Conservation (phyloP, 2,113 vertebrate genomes). For the Barbus barbus region DNA sequence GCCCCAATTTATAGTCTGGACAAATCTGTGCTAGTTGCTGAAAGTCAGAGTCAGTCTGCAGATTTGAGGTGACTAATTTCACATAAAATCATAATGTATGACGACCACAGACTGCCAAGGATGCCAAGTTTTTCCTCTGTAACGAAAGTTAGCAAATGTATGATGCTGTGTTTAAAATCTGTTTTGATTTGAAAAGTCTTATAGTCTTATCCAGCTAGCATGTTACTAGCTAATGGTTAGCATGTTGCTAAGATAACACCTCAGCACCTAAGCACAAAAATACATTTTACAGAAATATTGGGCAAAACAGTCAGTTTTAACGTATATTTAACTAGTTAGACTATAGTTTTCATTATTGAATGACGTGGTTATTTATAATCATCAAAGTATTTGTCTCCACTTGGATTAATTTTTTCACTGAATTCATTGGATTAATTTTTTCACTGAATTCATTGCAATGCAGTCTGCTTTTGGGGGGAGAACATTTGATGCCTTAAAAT, state of each 20-base stretch:
- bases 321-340: background rate
- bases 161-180: no score
- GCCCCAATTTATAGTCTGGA: background rate
- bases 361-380: background rate
- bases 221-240: no score
- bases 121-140: no score
- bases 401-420: background rate
- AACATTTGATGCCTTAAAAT: background rate
- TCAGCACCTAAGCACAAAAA: background rate
- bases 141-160: background rate
- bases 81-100: background rate
- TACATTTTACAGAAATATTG: background rate
- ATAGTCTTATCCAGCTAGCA: no score
- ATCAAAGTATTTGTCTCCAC: background rate
- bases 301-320: background rate
- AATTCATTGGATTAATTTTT: background rate
- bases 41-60: background rate
- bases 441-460: background rate
- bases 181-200: no score
- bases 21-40: background rate
- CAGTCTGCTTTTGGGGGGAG: background rate
- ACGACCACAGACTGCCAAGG: background rate
- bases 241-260: slow-evolving; percentile 3
- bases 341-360: background rate
- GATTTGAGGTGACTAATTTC: background rate